Evolutionary conservation across 2,888 invertebrate species (phyloP).

Genomic region (Hesperia comma): DNA sequence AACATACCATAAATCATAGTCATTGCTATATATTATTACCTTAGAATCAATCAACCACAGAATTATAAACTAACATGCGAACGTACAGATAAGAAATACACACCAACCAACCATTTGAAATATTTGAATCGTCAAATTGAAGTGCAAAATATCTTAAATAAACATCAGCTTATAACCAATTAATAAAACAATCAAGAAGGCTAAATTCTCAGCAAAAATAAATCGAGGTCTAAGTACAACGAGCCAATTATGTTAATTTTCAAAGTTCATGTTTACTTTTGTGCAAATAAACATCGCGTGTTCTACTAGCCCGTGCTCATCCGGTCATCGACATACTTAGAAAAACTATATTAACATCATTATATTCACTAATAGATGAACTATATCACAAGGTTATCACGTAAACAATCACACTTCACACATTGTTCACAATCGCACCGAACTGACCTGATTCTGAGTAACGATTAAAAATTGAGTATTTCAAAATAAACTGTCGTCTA

Average conservation of each 20-base stretch:
- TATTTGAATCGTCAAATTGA: conserved; percentile 6
- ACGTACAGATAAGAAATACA: not conserved
- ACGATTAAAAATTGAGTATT: conserved; percentile 11
- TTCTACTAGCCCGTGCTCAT: conserved; percentile 76
- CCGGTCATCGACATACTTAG: conserved; percentile 57
- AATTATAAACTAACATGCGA: conserved; percentile 1
- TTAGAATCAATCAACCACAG: conserved; percentile 18
- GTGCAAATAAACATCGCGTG: conserved; percentile 71
- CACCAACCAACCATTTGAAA: not conserved
- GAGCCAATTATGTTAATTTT: conserved; percentile 70
- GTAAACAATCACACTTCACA: conserved; percentile 37
- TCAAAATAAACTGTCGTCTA: conserved; percentile 8
- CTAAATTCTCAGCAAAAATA: conserved; percentile 19
- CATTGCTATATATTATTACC: not conserved
- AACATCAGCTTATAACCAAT: not conserved
- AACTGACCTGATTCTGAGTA: conserved; percentile 31
- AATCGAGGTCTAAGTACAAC: conserved; percentile 66
- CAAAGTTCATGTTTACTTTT: conserved; percentile 50
- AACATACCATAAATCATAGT: conserved; percentile 2
- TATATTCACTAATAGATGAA: conserved; percentile 54
- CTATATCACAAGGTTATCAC: conserved; percentile 77
- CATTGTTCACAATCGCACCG: conserved; percentile 41
- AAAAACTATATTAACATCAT: conserved; percentile 57
- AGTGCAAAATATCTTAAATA: not conserved
- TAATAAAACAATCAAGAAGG: conserved; percentile 2